Evolutionary conservation across 2,797 vertebrate genomes (phyloP).

Genomic region (Falco columbarius): DNA sequence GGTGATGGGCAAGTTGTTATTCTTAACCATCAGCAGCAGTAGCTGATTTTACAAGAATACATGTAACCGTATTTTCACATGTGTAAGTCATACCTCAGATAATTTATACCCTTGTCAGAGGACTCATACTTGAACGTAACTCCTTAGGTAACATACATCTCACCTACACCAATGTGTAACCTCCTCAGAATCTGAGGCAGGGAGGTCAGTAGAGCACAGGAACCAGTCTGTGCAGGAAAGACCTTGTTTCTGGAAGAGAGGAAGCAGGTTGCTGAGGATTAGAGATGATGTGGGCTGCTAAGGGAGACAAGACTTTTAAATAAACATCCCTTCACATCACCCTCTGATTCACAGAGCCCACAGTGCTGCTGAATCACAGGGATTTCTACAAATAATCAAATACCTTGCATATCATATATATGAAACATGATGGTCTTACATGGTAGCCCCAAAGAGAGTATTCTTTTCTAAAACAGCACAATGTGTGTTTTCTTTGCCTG

Average conservation of each 20-base stretch:
- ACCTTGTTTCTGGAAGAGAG: constrained; percentile 2
- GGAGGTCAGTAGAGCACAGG: not conserved
- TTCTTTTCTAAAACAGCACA: not conserved
- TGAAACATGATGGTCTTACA: constrained; percentile 30
- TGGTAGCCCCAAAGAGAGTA: not conserved
- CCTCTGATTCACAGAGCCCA: constrained; percentile 15
- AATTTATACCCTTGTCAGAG: not conserved
- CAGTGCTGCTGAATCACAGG: constrained; percentile 17
- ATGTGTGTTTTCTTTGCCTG: constrained; percentile 30
- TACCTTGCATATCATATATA: not conserved
- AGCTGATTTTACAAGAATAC: not conserved
- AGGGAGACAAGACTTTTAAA: constrained; percentile 45
- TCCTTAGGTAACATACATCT: not conserved
- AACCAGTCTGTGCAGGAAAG: not conserved
- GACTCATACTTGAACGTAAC: not conserved
- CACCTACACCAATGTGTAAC: not conserved
- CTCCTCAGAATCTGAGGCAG: not conserved
- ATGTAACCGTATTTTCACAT: not conserved
- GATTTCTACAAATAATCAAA: constrained; percentile 63
- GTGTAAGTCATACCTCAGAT: not conserved
- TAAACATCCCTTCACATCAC: constrained; percentile 43
- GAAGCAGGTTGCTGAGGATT: constrained; percentile 20
- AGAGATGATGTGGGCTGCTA: not conserved
- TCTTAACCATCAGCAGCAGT: not conserved
- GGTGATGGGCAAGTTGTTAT: not conserved